phyloP scores from a whole-genome alignment of 2,888 invertebrate genomes.

The Eristalis pertinax region DNA sequence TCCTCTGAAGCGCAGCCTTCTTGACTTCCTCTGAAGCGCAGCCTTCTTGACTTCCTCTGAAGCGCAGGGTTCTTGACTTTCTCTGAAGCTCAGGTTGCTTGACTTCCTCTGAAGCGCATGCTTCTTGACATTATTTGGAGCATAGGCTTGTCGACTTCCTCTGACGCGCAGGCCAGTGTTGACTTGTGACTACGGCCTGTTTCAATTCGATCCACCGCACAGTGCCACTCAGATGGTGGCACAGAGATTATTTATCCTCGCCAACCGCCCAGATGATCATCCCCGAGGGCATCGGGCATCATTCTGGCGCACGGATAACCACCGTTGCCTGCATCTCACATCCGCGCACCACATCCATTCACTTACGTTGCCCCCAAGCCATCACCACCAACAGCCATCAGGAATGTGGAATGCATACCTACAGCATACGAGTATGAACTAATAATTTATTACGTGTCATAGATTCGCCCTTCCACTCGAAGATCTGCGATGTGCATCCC shows the following conservation, averaged over 20 bases:
- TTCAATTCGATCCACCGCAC: conserved; percentile 11
- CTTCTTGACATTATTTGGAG: too few species aligned
- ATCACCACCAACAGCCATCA: conserved; percentile 46
- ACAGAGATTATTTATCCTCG: conserved; percentile 30
- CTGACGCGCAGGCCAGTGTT: too few species aligned
- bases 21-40: too few species aligned
- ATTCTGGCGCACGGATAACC: conserved; percentile 34
- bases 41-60: too few species aligned
- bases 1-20: too few species aligned
- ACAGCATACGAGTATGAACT: conserved; percentile 57
- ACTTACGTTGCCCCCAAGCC: background rate
- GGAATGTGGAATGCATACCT: conserved; percentile 60
- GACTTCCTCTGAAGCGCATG: too few species aligned
- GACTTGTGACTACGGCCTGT: background rate
- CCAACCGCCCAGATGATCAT: conserved; percentile 22
- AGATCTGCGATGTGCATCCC: conserved; percentile 6
- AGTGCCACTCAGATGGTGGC: conserved; percentile 26
- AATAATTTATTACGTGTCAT: conserved; percentile 72
- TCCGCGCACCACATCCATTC: background rate
- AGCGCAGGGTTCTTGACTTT: too few species aligned
- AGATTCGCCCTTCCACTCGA: conserved; percentile 53
- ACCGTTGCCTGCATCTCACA: conserved; percentile 23
- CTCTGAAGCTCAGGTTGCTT: too few species aligned
- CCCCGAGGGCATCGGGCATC: conserved; percentile 17
- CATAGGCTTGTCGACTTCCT: too few species aligned